Base-by-base conservation (phyloP, 2,797 vertebrate genomes). In the Lophotriccus pileatus region DNA sequence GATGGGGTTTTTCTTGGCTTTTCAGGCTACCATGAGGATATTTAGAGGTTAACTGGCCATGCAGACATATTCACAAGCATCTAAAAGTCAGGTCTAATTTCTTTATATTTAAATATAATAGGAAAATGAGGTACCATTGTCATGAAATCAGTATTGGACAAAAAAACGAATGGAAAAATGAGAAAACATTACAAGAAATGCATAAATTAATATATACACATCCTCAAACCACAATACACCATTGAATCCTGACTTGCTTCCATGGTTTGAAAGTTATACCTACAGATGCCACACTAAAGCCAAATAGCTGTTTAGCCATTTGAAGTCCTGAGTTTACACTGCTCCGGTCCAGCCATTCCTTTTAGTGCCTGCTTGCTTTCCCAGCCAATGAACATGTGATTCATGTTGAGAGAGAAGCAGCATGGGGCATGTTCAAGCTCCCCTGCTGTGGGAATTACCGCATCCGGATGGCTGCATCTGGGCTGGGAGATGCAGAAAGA, bases 91-190 rank as follows among this genome's bases (percentile, higher is more conserved):
- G 6, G 9, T 67, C 19, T 82, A 10, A 50, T 67, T 70, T 74
- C 39, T 53, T 84, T 52, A 11, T 36, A 60, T 82, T 91, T 87
- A 94, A 90, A 90, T 19, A 69, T 63, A 76, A 69, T 43, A 59
- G 32, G 36, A 90, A 79, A 89, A 70, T 24, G 22, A 80, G 30
- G 21, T 62, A 36, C 47, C 12, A 12, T 55, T 89, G 85, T 47
- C 10, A 68, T n/a, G 2, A 72, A 85, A 68, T 18, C 47, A 37
- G 24, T 53, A 20, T 72, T 55, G 67, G 32, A 34, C 64, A 25
- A 83, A 83, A 87, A 66, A 46, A 47, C 1, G 5, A 34, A n/a
- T 12, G 7, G 49, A 62, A 55, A 72, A 88, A 69, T 59, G 89
- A 89, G 82, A 30, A 70, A 58, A 9, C 30, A 39, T 56, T 55